Evolutionary conservation across 1,140 invertebrate species (phyloP).

Genomic region (Kradibia gibbosae): DNA sequence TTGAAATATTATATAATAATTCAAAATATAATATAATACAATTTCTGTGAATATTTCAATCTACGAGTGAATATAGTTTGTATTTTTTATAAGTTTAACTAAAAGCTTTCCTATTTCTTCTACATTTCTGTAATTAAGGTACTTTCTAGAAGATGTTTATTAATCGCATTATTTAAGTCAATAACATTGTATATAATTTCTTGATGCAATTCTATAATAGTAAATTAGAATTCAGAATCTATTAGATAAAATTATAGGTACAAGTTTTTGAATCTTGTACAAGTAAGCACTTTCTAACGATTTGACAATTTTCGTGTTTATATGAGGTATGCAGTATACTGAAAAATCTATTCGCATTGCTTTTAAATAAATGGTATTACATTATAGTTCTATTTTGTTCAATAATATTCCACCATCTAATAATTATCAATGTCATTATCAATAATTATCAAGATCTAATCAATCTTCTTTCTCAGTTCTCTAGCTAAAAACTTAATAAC

Average conservation of each 20-base stretch:
- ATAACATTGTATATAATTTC: background rate
- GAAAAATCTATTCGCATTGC: background rate
- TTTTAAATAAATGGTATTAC: background rate
- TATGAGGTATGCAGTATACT: background rate
- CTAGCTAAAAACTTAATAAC: background rate
- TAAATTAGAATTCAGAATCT: background rate
- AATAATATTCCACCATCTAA: background rate
- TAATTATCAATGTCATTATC: no score
- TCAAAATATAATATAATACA: background rate
- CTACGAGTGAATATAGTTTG: background rate
- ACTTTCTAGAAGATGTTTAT: slow-evolving; percentile 18
- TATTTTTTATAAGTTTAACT: background rate
- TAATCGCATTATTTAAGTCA: background rate
- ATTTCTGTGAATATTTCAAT: background rate
- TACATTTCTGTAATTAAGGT: background rate
- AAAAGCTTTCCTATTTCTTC: background rate
- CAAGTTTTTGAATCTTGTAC: background rate
- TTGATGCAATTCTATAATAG: background rate
- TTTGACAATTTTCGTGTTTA: background rate
- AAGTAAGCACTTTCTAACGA: slow-evolving; percentile 17
- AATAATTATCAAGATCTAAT: no score
- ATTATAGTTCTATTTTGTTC: background rate
- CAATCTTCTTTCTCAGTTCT: background rate
- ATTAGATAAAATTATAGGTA: slow-evolving; percentile 13
- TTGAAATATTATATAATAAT: background rate